Evolutionary conservation across 2,113 vertebrate species (phyloP).

Genomic region (Anarrhichthys ocellatus): DNA sequence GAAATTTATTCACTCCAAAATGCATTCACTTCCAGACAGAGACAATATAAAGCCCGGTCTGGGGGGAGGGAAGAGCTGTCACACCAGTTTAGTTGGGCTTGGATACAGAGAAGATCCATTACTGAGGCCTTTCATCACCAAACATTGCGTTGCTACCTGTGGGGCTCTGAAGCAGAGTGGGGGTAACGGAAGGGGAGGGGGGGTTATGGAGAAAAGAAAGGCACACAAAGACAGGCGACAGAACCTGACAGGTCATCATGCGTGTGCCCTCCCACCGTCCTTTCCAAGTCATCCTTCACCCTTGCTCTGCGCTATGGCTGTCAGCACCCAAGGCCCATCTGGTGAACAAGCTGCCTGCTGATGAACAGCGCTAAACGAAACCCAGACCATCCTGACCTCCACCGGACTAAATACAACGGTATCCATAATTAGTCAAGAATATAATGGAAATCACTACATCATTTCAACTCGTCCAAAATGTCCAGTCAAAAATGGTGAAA

Average conservation of each 20-base stretch:
- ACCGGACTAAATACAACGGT: background rate
- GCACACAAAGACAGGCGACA: slow-evolving; percentile 70
- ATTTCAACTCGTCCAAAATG: background rate
- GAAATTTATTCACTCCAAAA: slow-evolving; percentile 63
- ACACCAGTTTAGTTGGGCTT: slow-evolving; percentile 67
- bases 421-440: background rate
- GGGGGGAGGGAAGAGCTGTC: slow-evolving; percentile 65
- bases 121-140: slow-evolving; percentile 74
- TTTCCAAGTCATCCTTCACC: slow-evolving; percentile 63
- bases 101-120: slow-evolving; percentile 71
- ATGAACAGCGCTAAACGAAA: slow-evolving; percentile 53
- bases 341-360: slow-evolving; percentile 63
- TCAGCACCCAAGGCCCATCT: slow-evolving; percentile 58
- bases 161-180: slow-evolving; percentile 49
- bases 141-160: slow-evolving; percentile 66
- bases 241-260: slow-evolving; percentile 71
- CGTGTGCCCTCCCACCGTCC: slow-evolving; percentile 49
- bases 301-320: slow-evolving; percentile 17
- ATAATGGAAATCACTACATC: background rate
- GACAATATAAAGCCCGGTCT: slow-evolving; percentile 59
- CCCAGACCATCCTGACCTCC: slow-evolving; percentile 23
- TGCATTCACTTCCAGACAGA: slow-evolving; percentile 51
- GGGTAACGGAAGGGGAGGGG: background rate
- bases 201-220: slow-evolving; percentile 27
- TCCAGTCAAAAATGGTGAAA: background rate